Conservation (phyloP, 2,888 invertebrate species). For the Omphaloscelis lunosa region DNA sequence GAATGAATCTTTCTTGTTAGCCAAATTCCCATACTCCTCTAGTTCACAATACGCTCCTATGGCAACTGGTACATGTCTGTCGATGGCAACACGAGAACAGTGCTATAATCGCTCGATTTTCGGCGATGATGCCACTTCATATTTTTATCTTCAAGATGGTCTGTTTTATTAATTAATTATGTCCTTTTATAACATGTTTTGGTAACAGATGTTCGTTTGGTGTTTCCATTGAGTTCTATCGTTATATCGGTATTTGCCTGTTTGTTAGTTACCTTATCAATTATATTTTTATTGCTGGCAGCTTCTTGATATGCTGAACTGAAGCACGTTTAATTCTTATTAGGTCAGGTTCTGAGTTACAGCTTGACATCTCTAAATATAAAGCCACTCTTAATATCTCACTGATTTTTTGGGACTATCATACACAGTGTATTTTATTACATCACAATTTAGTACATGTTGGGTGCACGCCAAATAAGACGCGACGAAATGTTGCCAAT, state of each 20-base stretch:
- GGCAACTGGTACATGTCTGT: neutral
- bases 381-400: neutral
- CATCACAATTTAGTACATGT: too few relatives aligned
- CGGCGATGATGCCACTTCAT: conserved; percentile 17
- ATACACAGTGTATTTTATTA: neutral
- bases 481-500: too few relatives aligned
- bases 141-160: conserved; percentile 17
- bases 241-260: neutral
- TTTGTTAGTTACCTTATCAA: neutral
- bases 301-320: neutral
- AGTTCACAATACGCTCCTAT: neutral
- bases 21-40: neutral
- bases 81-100: neutral
- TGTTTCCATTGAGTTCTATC: neutral
- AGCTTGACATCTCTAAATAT: neutral
- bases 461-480: too few relatives aligned
- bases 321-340: neutral
- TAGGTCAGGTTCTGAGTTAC: neutral
- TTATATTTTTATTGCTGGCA: neutral
- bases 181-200: neutral
- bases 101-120: neutral
- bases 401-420: too few relatives aligned
- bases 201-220: conserved; percentile 28
- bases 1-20: neutral
- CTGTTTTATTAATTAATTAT: conserved; percentile 46